A percentile compares a stretch with the other conserved stretches of the same genome.
These are phyloP conservation scores for Liposcelis brunnea DNA, from an alignment of 2,888 invertebrate genomes.

Conservation along the genomic window DNA sequence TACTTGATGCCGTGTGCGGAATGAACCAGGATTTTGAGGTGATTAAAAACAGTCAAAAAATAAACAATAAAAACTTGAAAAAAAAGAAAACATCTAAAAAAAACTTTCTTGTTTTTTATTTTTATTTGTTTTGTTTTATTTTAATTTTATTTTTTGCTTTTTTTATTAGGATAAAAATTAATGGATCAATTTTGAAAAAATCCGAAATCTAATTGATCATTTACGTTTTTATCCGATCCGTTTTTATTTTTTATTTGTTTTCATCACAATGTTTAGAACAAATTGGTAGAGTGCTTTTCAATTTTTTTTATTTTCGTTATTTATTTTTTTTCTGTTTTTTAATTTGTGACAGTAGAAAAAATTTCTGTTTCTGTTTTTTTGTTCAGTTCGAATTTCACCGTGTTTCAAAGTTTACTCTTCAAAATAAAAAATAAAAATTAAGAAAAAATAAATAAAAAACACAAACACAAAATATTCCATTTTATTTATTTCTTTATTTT, in stretches of 20 bases:
- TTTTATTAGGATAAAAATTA: not conserved
- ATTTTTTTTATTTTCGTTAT: slow-evolving; percentile 7
- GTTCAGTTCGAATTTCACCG: slow-evolving; percentile 14
- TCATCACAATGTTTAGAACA: slow-evolving; percentile 7
- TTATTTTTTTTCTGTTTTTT: slow-evolving; percentile 10
- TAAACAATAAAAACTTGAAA: not conserved
- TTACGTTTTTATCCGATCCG: not conserved
- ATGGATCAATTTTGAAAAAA: too few species aligned
- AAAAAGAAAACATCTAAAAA: too few species aligned
- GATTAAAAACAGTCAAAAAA: slow-evolving; percentile 1
- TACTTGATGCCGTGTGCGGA: not conserved
- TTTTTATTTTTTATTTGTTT: not conserved
- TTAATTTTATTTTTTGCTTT: slow-evolving; percentile 1
- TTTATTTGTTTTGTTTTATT: slow-evolving; percentile 2
- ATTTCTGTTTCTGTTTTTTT: slow-evolving; percentile 14
- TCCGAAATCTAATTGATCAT: too few species aligned
- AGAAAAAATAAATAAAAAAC: too few species aligned
- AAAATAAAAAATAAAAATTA: slow-evolving; percentile 18
- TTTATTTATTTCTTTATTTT: slow-evolving; percentile 17
- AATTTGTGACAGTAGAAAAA: slow-evolving; percentile 9
- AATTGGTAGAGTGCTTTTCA: slow-evolving; percentile 6
- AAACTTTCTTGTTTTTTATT: not conserved
- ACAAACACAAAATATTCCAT: slow-evolving; percentile 12
- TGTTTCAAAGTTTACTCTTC: slow-evolving; percentile 12
- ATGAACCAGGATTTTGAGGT: slow-evolving; percentile 7